These are phyloP conservation scores for Ceramica pisi DNA, from an alignment of 2,888 invertebrate genomes.

Conservation along the genomic window DNA sequence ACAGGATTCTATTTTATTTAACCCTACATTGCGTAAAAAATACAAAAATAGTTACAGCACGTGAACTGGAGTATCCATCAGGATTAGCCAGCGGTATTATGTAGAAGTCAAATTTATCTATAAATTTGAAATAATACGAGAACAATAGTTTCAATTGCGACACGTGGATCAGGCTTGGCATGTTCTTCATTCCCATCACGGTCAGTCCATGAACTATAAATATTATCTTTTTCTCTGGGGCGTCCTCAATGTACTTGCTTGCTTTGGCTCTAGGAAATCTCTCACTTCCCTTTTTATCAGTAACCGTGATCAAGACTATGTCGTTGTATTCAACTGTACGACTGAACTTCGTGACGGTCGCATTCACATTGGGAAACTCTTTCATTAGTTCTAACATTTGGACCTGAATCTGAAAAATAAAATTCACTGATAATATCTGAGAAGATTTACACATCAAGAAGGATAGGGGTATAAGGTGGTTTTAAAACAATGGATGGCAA, in stretches of 20 bases:
- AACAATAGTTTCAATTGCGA: slow-evolving; percentile 69
- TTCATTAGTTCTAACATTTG: slow-evolving; percentile 68
- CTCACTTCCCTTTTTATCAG: slow-evolving; percentile 48
- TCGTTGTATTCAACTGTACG: slow-evolving; percentile 82
- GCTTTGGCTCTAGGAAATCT: slow-evolving; percentile 72
- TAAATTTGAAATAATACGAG: slow-evolving; percentile 76
- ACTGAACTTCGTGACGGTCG: slow-evolving; percentile 73
- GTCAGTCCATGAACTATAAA: slow-evolving; percentile 84
- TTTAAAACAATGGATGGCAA: too few species aligned
- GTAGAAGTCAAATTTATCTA: slow-evolving; percentile 84
- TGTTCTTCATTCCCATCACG: slow-evolving; percentile 72
- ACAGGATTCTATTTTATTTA: too few species aligned
- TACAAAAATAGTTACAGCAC: slow-evolving; percentile 37
- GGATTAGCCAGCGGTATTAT: slow-evolving; percentile 86
- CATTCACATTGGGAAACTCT: slow-evolving; percentile 70
- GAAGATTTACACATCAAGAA: background rate
- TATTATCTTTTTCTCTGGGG: slow-evolving; percentile 80
- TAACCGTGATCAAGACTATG: slow-evolving; percentile 77
- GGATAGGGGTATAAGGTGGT: too few species aligned
- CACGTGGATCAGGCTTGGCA: slow-evolving; percentile 63
- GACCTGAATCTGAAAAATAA: slow-evolving; percentile 70
- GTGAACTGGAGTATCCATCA: slow-evolving; percentile 73
- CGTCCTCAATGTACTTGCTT: slow-evolving; percentile 77
- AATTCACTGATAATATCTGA: background rate
- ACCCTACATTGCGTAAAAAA: too few species aligned